Conservation (phyloP, 2,797 vertebrate species). For the Xenentodon cancila region DNA sequence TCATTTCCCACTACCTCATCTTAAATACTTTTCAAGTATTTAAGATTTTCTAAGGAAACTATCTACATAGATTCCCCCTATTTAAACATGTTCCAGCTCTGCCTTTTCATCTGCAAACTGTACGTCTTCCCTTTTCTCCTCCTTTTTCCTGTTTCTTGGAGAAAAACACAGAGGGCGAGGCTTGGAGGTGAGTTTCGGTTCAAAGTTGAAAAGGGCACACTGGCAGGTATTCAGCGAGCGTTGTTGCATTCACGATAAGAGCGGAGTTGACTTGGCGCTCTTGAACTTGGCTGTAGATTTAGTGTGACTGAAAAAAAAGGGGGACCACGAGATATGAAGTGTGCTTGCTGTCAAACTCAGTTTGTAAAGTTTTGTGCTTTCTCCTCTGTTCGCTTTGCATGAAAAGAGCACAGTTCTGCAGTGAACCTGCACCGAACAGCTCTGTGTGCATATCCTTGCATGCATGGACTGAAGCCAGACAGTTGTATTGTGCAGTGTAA, state of each 20-base stretch:
- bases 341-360: constrained; percentile 69
- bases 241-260: constrained; percentile 64
- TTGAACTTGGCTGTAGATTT: constrained; percentile 58
- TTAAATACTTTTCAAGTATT: neutral
- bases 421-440: constrained; percentile 28
- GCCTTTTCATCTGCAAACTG: constrained; percentile 8
- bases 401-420: constrained; percentile 7
- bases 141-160: constrained; percentile 78
- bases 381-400: constrained; percentile 28
- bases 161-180: constrained; percentile 65
- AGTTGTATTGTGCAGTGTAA: constrained; percentile 61
- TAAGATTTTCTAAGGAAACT: constrained; percentile 15
- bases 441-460: constrained; percentile 6
- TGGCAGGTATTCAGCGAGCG: constrained; percentile 76
- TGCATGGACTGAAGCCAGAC: constrained; percentile 13
- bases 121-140: constrained; percentile 62
- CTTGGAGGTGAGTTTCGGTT: constrained; percentile 80
- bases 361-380: constrained; percentile 40
- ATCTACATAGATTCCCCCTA: constrained; percentile 7
- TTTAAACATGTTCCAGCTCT: constrained; percentile 25
- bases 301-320: constrained; percentile 48
- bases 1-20: constrained; percentile 21
- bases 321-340: constrained; percentile 58
- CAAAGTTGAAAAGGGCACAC: constrained; percentile 79
- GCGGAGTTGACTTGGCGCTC: constrained; percentile 54